A percentile compares a stretch with the other conserved stretches of the same genome.
These are phyloP conservation scores for Stenoptilia bipunctidactyla DNA, from an alignment of 2,888 invertebrate genomes.

Conservation along the genomic window DNA sequence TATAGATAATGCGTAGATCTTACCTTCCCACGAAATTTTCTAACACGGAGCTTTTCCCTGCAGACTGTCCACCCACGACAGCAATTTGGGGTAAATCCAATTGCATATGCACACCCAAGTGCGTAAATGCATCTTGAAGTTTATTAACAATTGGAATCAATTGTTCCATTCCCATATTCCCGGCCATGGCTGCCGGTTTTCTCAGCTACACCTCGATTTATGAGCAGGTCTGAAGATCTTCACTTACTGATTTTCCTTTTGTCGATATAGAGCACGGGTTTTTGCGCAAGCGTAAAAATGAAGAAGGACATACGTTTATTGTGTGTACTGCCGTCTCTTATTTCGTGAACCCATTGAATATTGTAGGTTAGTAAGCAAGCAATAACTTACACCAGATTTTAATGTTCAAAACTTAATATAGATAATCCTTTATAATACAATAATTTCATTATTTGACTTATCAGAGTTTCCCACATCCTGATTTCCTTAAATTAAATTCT, in stretches of 20 bases:
- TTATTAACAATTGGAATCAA: slow-evolving; percentile 99
- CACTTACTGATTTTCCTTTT: slow-evolving; percentile 60
- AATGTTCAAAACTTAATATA: too few relatives aligned
- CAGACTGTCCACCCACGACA: slow-evolving; percentile 99
- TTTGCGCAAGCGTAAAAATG: slow-evolving; percentile 49
- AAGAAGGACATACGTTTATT: slow-evolving; percentile 23
- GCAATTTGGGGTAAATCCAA: slow-evolving; percentile 99
- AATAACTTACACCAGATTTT: too few relatives aligned
- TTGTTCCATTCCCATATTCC: slow-evolving; percentile 94
- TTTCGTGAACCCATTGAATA: background rate
- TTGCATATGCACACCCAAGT: slow-evolving; percentile 97
- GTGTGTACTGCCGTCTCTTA: slow-evolving; percentile 13
- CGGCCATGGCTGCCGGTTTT: slow-evolving; percentile 72
- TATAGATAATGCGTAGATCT: slow-evolving; percentile 28
- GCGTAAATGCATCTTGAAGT: slow-evolving; percentile 99
- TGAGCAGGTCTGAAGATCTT: slow-evolving; percentile 60
- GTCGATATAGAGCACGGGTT: slow-evolving; percentile 48
- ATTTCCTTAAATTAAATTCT: too few relatives aligned
- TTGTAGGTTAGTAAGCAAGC: too few relatives aligned
- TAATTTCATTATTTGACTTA: too few relatives aligned
- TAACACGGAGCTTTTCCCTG: slow-evolving; percentile 99
- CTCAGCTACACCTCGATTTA: slow-evolving; percentile 46
- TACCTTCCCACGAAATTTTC: slow-evolving; percentile 99
- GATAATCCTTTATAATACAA: too few relatives aligned
- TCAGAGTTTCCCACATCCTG: too few relatives aligned